Evolutionary conservation across 2,888 invertebrate genomes (phyloP).

Genomic region (Seira ritae): DNA sequence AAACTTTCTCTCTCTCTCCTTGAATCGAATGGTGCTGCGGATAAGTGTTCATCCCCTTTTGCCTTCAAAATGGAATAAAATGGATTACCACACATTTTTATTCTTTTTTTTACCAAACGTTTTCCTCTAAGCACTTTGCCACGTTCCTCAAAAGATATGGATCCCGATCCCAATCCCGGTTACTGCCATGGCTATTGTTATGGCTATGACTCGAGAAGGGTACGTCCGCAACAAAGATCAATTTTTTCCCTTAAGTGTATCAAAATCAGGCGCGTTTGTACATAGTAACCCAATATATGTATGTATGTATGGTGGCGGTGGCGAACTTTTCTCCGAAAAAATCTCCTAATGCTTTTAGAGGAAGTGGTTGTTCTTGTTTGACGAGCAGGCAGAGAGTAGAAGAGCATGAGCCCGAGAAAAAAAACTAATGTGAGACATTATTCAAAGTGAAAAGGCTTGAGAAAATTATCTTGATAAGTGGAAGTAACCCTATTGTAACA

Average conservation of each 20-base stretch:
- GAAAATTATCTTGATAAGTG: conserved; percentile 9
- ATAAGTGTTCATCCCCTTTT: conserved; percentile 7
- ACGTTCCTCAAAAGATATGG: background rate
- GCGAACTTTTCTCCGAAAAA: no score
- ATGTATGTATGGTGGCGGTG: no score
- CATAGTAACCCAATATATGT: background rate
- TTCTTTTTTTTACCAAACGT: conserved; percentile 8
- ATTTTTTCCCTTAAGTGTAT: background rate
- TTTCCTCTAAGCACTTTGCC: background rate
- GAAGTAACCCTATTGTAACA: background rate
- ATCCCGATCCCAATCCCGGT: background rate
- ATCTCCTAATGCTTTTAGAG: background rate
- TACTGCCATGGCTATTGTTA: background rate
- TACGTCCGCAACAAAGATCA: background rate
- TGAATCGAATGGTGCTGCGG: background rate
- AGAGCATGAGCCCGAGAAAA: background rate
- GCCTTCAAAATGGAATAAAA: conserved; percentile 8
- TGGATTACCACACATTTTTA: conserved; percentile 11
- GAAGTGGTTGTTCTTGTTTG: background rate
- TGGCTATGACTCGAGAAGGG: background rate
- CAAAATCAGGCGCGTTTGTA: background rate
- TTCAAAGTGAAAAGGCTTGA: conserved; percentile 22
- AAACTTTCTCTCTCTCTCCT: no score
- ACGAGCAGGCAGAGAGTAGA: background rate
- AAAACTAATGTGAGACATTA: conserved; percentile 19